Evolutionary conservation across 1,140 invertebrate species (phyloP).

Genomic region (Metopolophium dirhodum): DNA sequence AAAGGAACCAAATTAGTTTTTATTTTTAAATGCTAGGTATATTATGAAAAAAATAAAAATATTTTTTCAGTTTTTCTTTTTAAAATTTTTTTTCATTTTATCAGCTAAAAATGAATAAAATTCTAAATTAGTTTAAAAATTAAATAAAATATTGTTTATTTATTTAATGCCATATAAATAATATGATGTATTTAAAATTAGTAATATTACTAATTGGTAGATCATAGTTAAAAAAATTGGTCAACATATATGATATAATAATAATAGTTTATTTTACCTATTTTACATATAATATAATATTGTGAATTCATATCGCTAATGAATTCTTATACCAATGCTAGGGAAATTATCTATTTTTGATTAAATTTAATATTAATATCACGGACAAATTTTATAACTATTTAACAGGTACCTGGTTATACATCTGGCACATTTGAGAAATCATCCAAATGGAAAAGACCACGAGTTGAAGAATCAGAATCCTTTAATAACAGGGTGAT

Average conservation of each 20-base stretch:
- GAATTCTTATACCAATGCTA: background rate
- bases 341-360: background rate
- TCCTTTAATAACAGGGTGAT: constrained; percentile 36
- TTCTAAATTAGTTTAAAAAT: background rate
- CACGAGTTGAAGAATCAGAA: constrained; percentile 53
- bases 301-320: background rate
- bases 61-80: background rate
- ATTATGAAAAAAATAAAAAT: background rate
- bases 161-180: background rate
- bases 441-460: constrained; percentile 54
- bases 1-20: background rate
- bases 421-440: constrained; percentile 48
- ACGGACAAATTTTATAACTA: background rate
- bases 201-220: background rate
- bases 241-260: background rate
- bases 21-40: background rate
- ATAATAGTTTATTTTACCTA: too few species aligned
- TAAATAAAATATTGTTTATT: background rate
- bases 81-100: background rate
- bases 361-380: background rate
- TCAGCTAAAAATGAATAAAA: background rate
- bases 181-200: background rate
- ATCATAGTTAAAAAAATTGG: background rate
- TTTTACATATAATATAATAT: too few species aligned
- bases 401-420: constrained; percentile 51